Evolutionary conservation across 2,888 invertebrate species (phyloP).

Genomic region (Conops quadrifasciatus): DNA sequence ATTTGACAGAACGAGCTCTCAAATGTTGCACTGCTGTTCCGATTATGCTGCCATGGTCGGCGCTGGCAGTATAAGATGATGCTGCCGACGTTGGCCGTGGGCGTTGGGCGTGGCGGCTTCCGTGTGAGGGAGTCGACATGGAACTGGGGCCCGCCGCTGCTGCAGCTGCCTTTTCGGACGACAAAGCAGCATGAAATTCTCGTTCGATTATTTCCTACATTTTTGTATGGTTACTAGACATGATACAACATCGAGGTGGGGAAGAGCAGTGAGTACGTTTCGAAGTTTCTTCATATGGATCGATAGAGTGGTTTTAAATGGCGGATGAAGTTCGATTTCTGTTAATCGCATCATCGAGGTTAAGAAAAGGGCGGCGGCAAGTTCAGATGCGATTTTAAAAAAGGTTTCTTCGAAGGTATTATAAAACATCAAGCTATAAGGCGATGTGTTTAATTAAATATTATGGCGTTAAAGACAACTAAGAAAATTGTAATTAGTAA

Average conservation of each 20-base stretch:
- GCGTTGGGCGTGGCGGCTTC: too few relatives aligned
- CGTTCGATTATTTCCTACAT: slow-evolving; percentile 64
- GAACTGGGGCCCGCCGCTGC: slow-evolving; percentile 43
- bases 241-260: slow-evolving; percentile 44
- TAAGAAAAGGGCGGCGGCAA: too few relatives aligned
- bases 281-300: slow-evolving; percentile 20
- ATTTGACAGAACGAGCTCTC: slow-evolving; percentile 57
- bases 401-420: not conserved
- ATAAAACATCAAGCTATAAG: not conserved
- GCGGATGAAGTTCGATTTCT: not conserved
- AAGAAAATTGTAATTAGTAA: too few relatives aligned
- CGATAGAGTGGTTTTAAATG: not conserved
- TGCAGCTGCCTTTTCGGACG: slow-evolving; percentile 63
- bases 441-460: too few relatives aligned
- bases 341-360: not conserved
- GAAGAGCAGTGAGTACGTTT: slow-evolving; percentile 40
- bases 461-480: too few relatives aligned
- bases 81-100: too few relatives aligned
- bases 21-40: slow-evolving; percentile 57
- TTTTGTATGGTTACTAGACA: slow-evolving; percentile 50
- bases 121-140: slow-evolving; percentile 3
- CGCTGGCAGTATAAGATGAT: too few relatives aligned
- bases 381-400: too few relatives aligned
- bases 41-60: slow-evolving; percentile 56
- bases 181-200: slow-evolving; percentile 65